Evolutionary conservation across 2,888 invertebrate species (phyloP).

Genomic region (Troilus luridus): DNA sequence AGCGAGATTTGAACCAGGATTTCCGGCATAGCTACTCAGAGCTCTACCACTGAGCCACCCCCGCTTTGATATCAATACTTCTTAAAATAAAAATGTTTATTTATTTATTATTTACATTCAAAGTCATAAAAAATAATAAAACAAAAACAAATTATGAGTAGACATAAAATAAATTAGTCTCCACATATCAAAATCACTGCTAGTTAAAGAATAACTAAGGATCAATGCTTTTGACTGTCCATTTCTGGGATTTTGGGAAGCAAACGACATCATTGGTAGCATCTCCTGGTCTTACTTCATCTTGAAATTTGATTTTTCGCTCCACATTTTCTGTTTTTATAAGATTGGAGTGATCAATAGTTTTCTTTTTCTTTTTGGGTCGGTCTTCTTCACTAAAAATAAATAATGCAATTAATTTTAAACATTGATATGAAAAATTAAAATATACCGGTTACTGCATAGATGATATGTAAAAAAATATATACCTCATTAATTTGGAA

Average conservation of each 20-base stretch:
- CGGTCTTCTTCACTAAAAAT: conserved; percentile 43
- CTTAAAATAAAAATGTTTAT: not conserved
- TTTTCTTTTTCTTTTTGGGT: conserved; percentile 52
- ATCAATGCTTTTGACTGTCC: conserved; percentile 26
- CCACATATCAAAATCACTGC: not conserved
- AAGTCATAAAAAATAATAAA: not conserved
- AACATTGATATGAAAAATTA: not conserved
- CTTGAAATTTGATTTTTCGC: conserved; percentile 20
- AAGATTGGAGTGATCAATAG: not conserved
- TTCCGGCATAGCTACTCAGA: too few relatives aligned
- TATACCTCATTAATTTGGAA: conserved; percentile 54
- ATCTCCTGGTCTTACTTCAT: not conserved
- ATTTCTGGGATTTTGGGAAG: conserved; percentile 46
- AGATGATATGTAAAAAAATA: not conserved
- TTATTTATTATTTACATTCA: not conserved
- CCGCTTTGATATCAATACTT: not conserved
- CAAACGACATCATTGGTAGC: conserved; percentile 2
- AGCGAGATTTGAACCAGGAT: too few relatives aligned
- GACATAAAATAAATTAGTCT: not conserved
- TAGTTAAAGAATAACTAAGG: not conserved
- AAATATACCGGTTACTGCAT: not conserved
- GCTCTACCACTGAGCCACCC: too few relatives aligned
- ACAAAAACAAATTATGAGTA: not conserved
- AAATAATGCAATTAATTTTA: not conserved
- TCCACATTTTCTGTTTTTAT: not conserved